Conservation (phyloP, 1,140 invertebrate species). For the Atopsyche davidsoni region DNA sequence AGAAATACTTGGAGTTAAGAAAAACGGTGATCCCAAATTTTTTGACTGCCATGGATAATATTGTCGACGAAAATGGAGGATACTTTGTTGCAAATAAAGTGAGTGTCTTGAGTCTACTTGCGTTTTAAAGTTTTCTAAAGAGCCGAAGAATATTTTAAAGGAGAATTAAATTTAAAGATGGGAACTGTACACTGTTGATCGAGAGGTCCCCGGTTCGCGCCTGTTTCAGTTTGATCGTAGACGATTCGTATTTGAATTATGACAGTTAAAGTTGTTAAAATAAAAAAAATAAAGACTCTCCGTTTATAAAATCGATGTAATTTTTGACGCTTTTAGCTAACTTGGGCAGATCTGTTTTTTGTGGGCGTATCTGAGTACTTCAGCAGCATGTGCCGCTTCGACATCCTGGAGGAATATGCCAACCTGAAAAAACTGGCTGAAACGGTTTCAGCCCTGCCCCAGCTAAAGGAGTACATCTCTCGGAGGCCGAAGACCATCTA, state of each 20-base stretch:
- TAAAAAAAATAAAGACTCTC: no score
- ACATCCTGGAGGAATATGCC: conserved; percentile 27
- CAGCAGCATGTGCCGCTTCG: conserved; percentile 9
- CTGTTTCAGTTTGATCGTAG: no score
- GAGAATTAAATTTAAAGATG: no score
- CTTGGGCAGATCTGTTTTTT: conserved; percentile 33
- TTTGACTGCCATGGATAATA: conserved; percentile 36
- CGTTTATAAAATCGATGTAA: neutral
- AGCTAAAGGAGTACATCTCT: conserved; percentile 36
- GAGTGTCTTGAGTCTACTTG: no score
- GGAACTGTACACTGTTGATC: no score
- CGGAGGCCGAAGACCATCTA: conserved; percentile 33
- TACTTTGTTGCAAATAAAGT: conserved; percentile 38
- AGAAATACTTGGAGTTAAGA: conserved; percentile 16
- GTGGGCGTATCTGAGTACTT: conserved; percentile 25
- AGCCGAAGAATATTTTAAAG: no score
- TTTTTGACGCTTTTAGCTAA: conserved; percentile 25
- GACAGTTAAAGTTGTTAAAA: no score
- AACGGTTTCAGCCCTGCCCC: conserved; percentile 33
- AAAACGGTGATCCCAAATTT: conserved; percentile 33
- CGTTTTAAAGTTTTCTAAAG: no score
- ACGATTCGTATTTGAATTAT: neutral
- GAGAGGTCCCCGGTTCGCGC: no score
- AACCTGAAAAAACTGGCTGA: conserved; percentile 31
- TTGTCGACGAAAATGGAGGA: conserved; percentile 34